Percentiles rank a stretch among this genome's conserved stretches.
phyloP scores from a whole-genome alignment of 2,113 vertebrate genomes.

The Labeo catla region DNA sequence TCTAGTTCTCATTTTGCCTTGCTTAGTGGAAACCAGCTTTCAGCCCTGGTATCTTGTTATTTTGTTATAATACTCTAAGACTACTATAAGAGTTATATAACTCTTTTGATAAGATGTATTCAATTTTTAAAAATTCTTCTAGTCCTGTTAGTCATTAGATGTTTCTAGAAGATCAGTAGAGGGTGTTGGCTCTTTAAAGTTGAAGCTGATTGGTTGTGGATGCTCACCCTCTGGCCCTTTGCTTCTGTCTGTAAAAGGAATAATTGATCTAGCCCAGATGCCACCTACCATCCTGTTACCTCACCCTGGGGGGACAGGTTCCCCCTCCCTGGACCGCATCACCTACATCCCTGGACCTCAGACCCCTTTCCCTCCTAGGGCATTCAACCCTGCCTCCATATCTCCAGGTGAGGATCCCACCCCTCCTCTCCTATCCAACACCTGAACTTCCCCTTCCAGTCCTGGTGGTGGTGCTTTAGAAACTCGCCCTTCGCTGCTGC shows the following conservation, averaged over 20 bases:
- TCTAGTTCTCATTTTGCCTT: background rate
- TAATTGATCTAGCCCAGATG: constrained; percentile 99
- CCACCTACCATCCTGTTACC: constrained; percentile 97
- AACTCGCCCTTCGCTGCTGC: constrained; percentile 21
- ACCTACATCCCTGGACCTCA: constrained; percentile 95
- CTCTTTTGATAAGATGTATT: constrained; percentile 5
- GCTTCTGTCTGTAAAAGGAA: constrained; percentile 90
- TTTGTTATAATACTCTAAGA: constrained; percentile 13
- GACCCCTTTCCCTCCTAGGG: constrained; percentile 91
- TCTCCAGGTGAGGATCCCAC: constrained; percentile 88
- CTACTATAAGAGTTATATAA: no score
- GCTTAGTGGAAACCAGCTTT: constrained; percentile 35
- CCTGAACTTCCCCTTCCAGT: constrained; percentile 58
- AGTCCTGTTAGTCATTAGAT: constrained; percentile 26
- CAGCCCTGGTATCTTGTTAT: constrained; percentile 52
- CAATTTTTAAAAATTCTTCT: background rate
- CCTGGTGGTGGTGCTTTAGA: constrained; percentile 33
- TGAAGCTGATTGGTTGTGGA: constrained; percentile 68
- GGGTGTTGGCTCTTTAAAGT: constrained; percentile 45
- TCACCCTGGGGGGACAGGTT: constrained; percentile 94
- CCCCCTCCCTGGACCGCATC: constrained; percentile 96
- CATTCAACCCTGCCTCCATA: constrained; percentile 93
- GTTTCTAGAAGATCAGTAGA: constrained; percentile 39
- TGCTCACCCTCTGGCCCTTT: constrained; percentile 79
- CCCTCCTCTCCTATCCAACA: constrained; percentile 57